A percentile compares a stretch with the other conserved stretches of the same genome.
Evolutionary conservation across 2,113 vertebrate species (phyloP).

Genomic region (Elgaria multicarinata): DNA sequence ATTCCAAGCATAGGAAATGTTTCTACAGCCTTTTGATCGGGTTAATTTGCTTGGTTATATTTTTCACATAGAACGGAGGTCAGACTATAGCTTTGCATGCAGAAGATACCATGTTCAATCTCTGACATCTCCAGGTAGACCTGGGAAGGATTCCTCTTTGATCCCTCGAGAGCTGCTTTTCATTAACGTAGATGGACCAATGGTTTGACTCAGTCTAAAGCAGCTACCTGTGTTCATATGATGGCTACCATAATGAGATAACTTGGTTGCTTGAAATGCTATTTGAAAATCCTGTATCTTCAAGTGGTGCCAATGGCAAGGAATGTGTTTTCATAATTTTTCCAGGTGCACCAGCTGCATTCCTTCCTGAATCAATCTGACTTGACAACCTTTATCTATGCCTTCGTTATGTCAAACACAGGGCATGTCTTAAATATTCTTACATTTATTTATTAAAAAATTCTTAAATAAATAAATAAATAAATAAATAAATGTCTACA

Average conservation of each 20-base stretch:
- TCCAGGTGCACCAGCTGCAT: too few species aligned
- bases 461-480: too few species aligned
- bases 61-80: not conserved
- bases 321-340: too few species aligned
- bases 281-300: not conserved
- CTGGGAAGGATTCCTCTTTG: not conserved
- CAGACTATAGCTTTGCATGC: not conserved
- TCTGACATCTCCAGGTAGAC: not conserved
- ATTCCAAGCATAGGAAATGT: not conserved
- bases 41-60: not conserved
- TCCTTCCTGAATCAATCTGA: too few species aligned
- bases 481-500: too few species aligned
- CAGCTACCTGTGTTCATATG: not conserved
- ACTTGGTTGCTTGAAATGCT: not conserved
- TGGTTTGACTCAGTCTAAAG: not conserved
- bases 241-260: not conserved
- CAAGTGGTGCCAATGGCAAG: not conserved
- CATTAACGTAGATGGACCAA: not conserved
- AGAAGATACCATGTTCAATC: not conserved
- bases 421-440: too few species aligned
- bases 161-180: not conserved
- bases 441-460: too few species aligned
- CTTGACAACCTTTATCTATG: too few species aligned
- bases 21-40: not conserved
- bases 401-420: too few species aligned